These are phyloP conservation scores for Melieria omissa DNA, from an alignment of 2,888 invertebrate genomes.

Conservation along the genomic window DNA sequence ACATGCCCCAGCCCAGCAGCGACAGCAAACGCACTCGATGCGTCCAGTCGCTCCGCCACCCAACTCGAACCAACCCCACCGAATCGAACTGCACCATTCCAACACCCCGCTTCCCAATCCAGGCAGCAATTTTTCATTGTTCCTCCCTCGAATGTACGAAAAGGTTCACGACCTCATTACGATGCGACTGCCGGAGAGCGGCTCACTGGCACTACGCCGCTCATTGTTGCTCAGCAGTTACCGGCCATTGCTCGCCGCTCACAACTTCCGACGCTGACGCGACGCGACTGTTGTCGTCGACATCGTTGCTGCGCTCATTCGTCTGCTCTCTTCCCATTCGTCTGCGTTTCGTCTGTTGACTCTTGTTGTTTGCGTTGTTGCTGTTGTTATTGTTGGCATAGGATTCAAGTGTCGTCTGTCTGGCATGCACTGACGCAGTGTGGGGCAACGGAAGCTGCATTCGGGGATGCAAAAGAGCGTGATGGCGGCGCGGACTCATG, in stretches of 20 bases:
- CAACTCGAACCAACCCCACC: background rate
- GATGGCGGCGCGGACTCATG: slow-evolving; percentile 10
- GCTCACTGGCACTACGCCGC: slow-evolving; percentile 26
- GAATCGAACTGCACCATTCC: too few species aligned
- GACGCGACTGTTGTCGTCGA: slow-evolving; percentile 23
- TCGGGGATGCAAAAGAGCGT: slow-evolving; percentile 11
- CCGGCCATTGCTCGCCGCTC: slow-evolving; percentile 22
- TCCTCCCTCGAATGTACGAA: slow-evolving; percentile 38
- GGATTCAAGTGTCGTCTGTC: slow-evolving; percentile 29
- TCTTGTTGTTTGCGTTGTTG: slow-evolving; percentile 30
- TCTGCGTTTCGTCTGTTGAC: slow-evolving; percentile 33
- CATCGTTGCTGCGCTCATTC: slow-evolving; percentile 22
- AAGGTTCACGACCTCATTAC: slow-evolving; percentile 64
- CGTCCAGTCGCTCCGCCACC: background rate
- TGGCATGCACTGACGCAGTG: background rate
- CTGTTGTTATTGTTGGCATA: slow-evolving; percentile 28
- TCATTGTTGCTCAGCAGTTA: slow-evolving; percentile 40
- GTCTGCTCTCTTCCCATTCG: slow-evolving; percentile 33
- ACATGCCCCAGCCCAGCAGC: background rate
- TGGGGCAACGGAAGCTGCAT: background rate
- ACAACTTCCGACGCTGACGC: slow-evolving; percentile 6
- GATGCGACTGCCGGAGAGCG: slow-evolving; percentile 44
- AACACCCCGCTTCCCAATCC: background rate
- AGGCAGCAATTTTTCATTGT: slow-evolving; percentile 30
- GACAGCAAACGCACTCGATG: background rate